These are phyloP conservation scores for Monopterus albus DNA, from an alignment of 2,113 vertebrate genomes.

Conservation along the genomic window DNA sequence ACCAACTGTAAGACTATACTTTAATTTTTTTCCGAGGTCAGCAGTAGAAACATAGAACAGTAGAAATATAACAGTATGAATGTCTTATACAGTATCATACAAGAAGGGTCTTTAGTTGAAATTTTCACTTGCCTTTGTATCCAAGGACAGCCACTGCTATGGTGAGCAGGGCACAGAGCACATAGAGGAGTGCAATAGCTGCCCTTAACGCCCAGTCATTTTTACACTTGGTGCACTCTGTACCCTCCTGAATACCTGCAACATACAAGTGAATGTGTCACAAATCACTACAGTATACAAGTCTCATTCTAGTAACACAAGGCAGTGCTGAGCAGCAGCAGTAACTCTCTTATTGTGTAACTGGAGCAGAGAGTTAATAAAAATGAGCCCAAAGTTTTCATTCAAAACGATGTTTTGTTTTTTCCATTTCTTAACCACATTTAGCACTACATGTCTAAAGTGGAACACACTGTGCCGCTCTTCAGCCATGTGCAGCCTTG, in stretches of 20 bases:
- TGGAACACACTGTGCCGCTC: slow-evolving; percentile 45
- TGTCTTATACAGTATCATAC: neutral
- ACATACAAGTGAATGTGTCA: slow-evolving; percentile 69
- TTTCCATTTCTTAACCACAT: slow-evolving; percentile 38
- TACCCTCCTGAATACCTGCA: slow-evolving; percentile 98
- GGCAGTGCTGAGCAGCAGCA: neutral
- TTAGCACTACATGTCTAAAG: slow-evolving; percentile 38
- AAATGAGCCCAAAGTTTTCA: slow-evolving; percentile 17
- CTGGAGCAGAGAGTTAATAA: slow-evolving; percentile 6
- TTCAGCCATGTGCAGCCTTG: too few species aligned
- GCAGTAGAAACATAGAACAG: too few species aligned
- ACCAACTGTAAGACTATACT: too few species aligned
- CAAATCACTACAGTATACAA: neutral
- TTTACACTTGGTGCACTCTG: slow-evolving; percentile 97
- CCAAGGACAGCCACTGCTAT: slow-evolving; percentile 96
- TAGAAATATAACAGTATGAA: neutral
- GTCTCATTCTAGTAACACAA: neutral
- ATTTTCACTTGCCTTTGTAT: slow-evolving; percentile 91
- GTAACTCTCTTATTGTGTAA: slow-evolving; percentile 16
- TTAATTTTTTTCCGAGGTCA: too few species aligned
- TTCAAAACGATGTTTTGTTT: slow-evolving; percentile 31
- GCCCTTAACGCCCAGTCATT: slow-evolving; percentile 96
- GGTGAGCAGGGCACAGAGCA: slow-evolving; percentile 93
- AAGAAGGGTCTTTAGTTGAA: neutral
- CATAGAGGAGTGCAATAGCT: slow-evolving; percentile 92